Evolutionary conservation across 2,888 invertebrate species (phyloP), one percentile per base, ranked within the genome.

Genomic region (Erynnis tages): DNA sequence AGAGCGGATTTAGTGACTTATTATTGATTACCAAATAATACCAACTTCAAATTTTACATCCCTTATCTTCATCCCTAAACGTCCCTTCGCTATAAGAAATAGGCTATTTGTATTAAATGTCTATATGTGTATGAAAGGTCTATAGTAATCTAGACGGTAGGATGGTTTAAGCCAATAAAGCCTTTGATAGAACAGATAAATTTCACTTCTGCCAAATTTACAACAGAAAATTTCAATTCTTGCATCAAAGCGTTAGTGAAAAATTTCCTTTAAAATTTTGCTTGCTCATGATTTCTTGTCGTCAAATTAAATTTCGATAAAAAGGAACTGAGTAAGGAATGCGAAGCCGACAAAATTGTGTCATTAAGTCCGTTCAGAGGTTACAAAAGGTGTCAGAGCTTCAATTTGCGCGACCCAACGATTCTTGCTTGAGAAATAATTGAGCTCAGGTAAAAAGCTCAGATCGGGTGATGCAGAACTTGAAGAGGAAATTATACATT

Each of bases 361-460:
- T 23, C 44, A 34, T 45, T 45, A 32, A 32, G 44, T 30, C 17
- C 25, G 19, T 41, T 34, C 25, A 50, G 17, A 49, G 19, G 23
- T 34, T 16, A 41, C 19, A 40, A 41, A 44, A 32, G 23, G 44
- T 44, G 44, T 44, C 44, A 32, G 44, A 27, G 32, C 21, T 37
- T 29, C 29, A 41, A 29, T 41, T 44, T 44, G 21, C 13, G 5
- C 13, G 10, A 13, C 11, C n/a, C 21, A 30, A 44, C 30, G 8
- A 41, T 27, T 29, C 29, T 29, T 16, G 41, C 16, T 41, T 27
- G 10, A 19, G 30, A 29, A 11, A 30, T 46, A 46, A 46, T 35
- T 46, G 25, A 10, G 14, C 21, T 34, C 34, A 16, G 27, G 14
- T 27, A 4, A 4, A 8, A 16, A 8, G 29, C 3, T 21, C 21